Evolutionary conservation across 2,888 invertebrate species (phyloP), one percentile per base, ranked within the genome.

Genomic region (Lycophotia porphyrea): DNA sequence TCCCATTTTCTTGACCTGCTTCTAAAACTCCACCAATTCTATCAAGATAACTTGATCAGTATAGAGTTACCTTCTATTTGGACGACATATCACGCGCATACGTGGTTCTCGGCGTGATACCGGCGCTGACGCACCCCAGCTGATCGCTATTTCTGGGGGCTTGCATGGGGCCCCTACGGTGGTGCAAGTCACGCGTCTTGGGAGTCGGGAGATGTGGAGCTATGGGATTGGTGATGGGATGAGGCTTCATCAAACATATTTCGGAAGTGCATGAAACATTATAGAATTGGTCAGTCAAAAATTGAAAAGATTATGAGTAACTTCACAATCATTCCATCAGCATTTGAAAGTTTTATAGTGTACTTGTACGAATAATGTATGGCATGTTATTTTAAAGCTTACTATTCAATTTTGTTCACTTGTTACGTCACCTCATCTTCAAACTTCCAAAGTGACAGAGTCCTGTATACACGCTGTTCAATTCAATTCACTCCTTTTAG

Each of bases 41-140:
- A 71, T 71, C 9, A 27, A 44, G 47, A 55, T 8, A 71, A 71
- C 60, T 74, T 71, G 24, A 83, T 83, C 49, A 55, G 67, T 74
- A 71, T 87, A 74, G 64, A 76, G 77, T 87, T 87, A 83, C 84
- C 76, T 81, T 84, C 86, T 84, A 84, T 85, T 83, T 85, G 63
- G 64, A 73, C 60, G 86, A 81, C 85, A 87, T 82, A 84, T 84
- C 82, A 84, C 76, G 81, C 81, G 84, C 88, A 84, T 82, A 80
- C 82, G 63, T 74, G 72, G 75, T 72, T 80, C 85, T 80, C 88
- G 86, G 87, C 90, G 89, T 90, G 91, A 92, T 92, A 92, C 89
- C 92, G 90, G 85, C 81, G 76, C 87, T 92, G 94, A 94, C 89
- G 93, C 94, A 93, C 95, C 94, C 95, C 95, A 95, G 94, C 95